Evolutionary conservation across 2,888 invertebrate species (phyloP).

Genomic region (Fragum fragum): DNA sequence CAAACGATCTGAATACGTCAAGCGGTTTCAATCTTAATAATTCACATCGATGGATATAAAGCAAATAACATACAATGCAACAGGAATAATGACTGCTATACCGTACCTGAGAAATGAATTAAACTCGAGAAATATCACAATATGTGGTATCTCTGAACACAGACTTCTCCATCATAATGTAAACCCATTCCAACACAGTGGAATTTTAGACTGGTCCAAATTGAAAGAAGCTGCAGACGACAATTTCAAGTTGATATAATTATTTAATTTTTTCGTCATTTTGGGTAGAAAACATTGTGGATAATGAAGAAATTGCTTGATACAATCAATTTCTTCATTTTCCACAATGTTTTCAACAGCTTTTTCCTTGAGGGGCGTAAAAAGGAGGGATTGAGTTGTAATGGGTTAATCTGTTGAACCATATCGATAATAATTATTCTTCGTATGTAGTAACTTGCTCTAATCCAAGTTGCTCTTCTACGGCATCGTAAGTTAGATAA

Average conservation of each 20-base stretch:
- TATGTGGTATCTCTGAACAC: constrained; percentile 37
- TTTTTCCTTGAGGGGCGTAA: too few relatives aligned
- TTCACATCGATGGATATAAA: neutral
- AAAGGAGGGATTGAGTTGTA: too few relatives aligned
- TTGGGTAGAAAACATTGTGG: too few relatives aligned
- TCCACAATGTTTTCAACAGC: too few relatives aligned
- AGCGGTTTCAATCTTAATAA: neutral
- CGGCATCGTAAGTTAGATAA: constrained; percentile 20
- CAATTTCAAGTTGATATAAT: too few relatives aligned
- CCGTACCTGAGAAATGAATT: constrained; percentile 7
- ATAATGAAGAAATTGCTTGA: too few relatives aligned
- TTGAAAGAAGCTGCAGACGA: too few relatives aligned
- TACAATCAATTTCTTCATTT: too few relatives aligned
- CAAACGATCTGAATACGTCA: neutral
- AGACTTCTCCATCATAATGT: constrained; percentile 21
- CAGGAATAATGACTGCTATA: constrained; percentile 23
- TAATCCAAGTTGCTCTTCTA: constrained; percentile 15
- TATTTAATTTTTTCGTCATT: too few relatives aligned
- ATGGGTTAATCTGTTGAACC: constrained; percentile 13
- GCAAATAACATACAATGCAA: neutral
- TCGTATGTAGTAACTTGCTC: constrained; percentile 8
- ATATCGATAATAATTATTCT: constrained; percentile 7
- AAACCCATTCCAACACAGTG: too few relatives aligned
- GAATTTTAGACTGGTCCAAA: too few relatives aligned
- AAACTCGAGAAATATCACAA: neutral